Evolutionary conservation across 2,113 vertebrate genomes (phyloP), one percentile per base, ranked within the genome.

Genomic region (Lophura nycthemera): DNA sequence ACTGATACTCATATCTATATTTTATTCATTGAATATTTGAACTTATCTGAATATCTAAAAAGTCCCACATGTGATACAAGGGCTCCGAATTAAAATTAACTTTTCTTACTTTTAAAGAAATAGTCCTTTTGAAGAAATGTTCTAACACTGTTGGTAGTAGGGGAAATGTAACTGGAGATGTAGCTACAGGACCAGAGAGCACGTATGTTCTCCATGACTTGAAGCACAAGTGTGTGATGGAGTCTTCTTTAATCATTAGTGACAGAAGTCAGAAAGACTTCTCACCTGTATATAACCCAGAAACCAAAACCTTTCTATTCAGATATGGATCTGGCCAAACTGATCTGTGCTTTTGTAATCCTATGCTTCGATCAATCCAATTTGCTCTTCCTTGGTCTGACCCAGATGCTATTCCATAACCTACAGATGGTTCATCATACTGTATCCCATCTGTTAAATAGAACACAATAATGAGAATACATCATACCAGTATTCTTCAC

Each of bases 371-470:
- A 90, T 89, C 70, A 5, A 48, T 80, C 77, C 59, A 91, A 91
- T 95, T 94, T 96, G 22, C 42, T 89, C 83, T 88, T 93, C 69
- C 72, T 94, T 94, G 72, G 48, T 83, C 42, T 96, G 95, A 97
- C 85, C 89, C 83, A 97, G 87, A 94, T 95, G 92, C 88, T 64
- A 66, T 52, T 91, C 73, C 73, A 81, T 88, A 94, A 97, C 94
- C 93, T 95, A 95, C 95, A 97, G 96, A 95, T 96, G 81, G 94
- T 85, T 92, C 93, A 95, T 89, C 85, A 12, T 91, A 92, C 85
- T 87, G 89, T 92, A 90, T 86, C 89, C 95, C 96, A 96, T 97
- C 91, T 97, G 91, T 94, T 95, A 92, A 90, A 76, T n/a, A 80
- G 91, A 96, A 89, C 88, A 83, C 60, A 83, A 69, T 95, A 97